phyloP scores from a whole-genome alignment of 2,888 invertebrate genomes.

The Chalcosyrphus nemorum region DNA sequence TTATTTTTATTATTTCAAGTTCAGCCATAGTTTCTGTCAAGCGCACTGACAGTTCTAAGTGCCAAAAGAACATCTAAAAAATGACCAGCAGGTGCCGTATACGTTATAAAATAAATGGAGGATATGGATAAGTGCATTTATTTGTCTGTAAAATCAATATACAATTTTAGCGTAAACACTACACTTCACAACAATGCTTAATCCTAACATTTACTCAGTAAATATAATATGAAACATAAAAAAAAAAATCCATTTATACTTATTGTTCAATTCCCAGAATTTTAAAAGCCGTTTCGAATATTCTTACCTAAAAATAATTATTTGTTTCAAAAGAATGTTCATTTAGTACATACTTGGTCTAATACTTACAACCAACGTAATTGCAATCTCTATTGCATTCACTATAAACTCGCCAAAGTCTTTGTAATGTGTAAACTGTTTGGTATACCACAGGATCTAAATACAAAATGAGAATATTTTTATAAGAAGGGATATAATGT shows the following conservation, averaged over 20 bases:
- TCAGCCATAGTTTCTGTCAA: no score
- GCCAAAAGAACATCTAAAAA: no score
- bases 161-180: neutral
- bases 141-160: neutral
- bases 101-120: no score
- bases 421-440: conserved; percentile 7
- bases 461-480: no score
- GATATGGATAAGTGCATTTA: no score
- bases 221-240: neutral
- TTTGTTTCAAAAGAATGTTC: neutral
- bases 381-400: neutral
- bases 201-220: neutral
- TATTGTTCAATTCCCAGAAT: neutral
- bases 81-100: no score
- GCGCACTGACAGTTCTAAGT: no score
- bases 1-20: no score
- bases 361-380: conserved; percentile 6
- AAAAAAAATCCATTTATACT: no score
- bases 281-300: neutral
- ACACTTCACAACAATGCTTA: no score
- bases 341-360: neutral
- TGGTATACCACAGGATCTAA: conserved; percentile 19
- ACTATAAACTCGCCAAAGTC: neutral
- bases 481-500: no score
- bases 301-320: neutral